phyloP scores from a whole-genome alignment of 2,113 vertebrate genomes.

The Anoura caudifer region DNA sequence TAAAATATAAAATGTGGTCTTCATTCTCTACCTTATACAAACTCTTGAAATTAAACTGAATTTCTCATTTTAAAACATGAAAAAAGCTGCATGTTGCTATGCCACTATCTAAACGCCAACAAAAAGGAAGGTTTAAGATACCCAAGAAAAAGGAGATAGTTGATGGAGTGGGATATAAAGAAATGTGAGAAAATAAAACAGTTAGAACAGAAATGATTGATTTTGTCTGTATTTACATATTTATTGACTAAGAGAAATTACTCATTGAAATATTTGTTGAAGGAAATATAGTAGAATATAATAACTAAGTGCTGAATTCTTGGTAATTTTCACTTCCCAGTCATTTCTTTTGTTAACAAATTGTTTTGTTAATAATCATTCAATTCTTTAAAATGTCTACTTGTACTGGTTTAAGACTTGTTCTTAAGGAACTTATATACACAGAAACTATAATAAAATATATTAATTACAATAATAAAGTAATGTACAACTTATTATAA shows the following conservation, averaged over 20 bases:
- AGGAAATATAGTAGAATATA: neutral
- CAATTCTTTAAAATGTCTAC: neutral
- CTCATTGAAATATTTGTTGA: neutral
- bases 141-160: too few relatives aligned
- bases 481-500: neutral
- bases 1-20: conserved; percentile 38
- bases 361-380: neutral
- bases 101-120: too few relatives aligned
- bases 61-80: neutral
- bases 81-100: too few relatives aligned
- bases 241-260: too few relatives aligned
- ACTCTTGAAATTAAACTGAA: conserved; percentile 42
- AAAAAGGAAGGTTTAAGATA: too few relatives aligned
- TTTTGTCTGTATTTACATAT: too few relatives aligned
- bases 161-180: too few relatives aligned
- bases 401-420: neutral
- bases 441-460: neutral
- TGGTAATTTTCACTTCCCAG: neutral
- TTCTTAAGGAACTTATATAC: neutral
- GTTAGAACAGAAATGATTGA: too few relatives aligned
- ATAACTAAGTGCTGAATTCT: neutral
- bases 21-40: neutral
- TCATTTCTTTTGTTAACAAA: neutral
- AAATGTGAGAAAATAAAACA: too few relatives aligned
- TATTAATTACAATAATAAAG: neutral